Evolutionary conservation across 2,113 vertebrate genomes (phyloP).

Genomic region (Picathartes gymnocephalus): DNA sequence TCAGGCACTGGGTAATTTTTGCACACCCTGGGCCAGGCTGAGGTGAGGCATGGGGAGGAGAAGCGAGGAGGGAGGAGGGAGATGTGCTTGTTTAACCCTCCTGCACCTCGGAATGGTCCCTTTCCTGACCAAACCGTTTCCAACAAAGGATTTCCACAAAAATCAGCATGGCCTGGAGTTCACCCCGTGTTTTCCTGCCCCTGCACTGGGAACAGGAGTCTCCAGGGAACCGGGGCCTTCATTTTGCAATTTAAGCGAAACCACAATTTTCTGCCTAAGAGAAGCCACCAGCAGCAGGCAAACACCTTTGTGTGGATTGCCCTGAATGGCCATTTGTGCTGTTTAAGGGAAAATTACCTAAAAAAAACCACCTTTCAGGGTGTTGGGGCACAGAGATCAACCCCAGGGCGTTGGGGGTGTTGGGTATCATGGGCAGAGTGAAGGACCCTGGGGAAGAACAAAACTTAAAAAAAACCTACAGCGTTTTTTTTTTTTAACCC

Average conservation of each 20-base stretch:
- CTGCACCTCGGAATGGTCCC: neutral
- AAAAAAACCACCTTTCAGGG: neutral
- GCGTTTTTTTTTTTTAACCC: too few relatives aligned
- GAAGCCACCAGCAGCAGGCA: neutral
- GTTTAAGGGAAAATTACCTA: neutral
- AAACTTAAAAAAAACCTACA: neutral
- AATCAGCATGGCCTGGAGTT: neutral
- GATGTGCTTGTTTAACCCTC: neutral
- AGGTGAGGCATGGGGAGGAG: neutral
- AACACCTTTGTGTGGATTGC: neutral
- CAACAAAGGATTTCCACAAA: conserved; percentile 17
- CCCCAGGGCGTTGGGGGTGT: fast-evolving
- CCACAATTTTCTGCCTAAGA: neutral
- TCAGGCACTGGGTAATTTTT: neutral
- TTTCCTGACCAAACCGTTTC: neutral
- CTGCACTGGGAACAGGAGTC: neutral
- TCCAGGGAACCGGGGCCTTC: neutral
- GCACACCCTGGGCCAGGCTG: neutral
- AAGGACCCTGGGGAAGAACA: neutral
- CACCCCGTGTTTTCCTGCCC: neutral
- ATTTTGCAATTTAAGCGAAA: neutral
- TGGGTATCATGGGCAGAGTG: neutral
- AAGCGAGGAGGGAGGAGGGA: neutral
- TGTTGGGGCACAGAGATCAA: neutral
- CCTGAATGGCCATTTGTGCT: neutral